Evolutionary conservation across 2,797 vertebrate genomes (phyloP).

Genomic region (Danio tinwini): DNA sequence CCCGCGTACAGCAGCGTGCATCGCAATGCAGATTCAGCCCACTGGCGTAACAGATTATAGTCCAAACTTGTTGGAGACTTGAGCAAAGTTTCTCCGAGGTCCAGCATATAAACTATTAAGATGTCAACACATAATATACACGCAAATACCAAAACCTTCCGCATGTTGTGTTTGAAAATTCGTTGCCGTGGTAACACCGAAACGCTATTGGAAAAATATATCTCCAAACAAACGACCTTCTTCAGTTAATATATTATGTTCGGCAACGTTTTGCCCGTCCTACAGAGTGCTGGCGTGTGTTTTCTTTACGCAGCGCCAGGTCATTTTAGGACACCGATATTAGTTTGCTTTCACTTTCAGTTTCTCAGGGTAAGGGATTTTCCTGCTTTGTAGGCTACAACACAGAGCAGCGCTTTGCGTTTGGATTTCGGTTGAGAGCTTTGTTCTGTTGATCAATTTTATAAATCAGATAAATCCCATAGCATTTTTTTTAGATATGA

Average conservation of each 20-base stretch:
- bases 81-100: not conserved
- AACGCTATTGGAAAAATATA: not conserved
- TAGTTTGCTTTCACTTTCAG: conserved; percentile 1
- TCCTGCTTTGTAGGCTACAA: not conserved
- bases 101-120: conserved; percentile 58
- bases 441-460: not conserved
- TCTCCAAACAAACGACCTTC: too few species aligned
- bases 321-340: not conserved
- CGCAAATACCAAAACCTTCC: not conserved
- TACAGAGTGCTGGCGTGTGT: not conserved
- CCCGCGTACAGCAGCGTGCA: conserved; percentile 23
- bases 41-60: conserved; percentile 56
- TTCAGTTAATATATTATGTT: not conserved
- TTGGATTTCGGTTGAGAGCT: not conserved
- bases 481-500: too few species aligned
- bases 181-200: not conserved
- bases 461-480: not conserved
- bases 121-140: conserved; percentile 53
- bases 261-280: not conserved
- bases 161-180: not conserved
- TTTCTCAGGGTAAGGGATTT: not conserved
- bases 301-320: not conserved
- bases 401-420: not conserved
- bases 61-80: conserved; percentile 17
- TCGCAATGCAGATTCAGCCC: conserved; percentile 67